phyloP scores from a whole-genome alignment of 2,888 invertebrate species.

The Pherbina coryleti region DNA sequence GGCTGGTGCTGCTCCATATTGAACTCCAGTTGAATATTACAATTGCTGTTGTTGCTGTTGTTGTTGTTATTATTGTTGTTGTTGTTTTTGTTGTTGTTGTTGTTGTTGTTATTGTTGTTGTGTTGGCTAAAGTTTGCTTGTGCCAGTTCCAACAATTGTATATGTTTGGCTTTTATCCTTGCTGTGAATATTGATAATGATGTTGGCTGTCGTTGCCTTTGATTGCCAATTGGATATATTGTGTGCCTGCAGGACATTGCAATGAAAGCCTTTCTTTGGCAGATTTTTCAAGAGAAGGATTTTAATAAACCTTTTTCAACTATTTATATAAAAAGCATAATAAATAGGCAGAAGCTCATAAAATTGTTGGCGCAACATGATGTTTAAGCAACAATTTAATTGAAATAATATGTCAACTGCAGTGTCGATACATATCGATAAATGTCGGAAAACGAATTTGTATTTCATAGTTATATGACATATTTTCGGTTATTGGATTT shows the following conservation, averaged over 20 bases:
- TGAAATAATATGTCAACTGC: too few species aligned
- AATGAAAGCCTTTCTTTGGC: not conserved
- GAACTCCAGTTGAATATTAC: not conserved
- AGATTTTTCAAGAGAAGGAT: not conserved
- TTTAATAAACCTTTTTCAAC: not conserved
- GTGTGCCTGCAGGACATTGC: not conserved
- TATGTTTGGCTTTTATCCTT: slow-evolving; percentile 5
- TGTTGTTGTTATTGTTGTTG: not conserved
- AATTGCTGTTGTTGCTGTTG: not conserved
- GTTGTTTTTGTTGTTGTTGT: not conserved
- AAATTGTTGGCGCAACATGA: too few species aligned
- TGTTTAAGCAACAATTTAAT: too few species aligned
- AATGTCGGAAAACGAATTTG: too few species aligned
- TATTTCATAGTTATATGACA: too few species aligned
- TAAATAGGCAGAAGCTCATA: too few species aligned
- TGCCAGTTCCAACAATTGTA: slow-evolving; percentile 13
- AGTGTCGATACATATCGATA: too few species aligned
- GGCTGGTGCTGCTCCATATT: not conserved
- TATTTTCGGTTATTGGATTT: too few species aligned
- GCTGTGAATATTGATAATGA: slow-evolving; percentile 26
- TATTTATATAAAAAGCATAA: not conserved
- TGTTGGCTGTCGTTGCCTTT: slow-evolving; percentile 1
- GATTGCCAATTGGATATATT: slow-evolving; percentile 16
- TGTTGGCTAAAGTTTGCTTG: slow-evolving; percentile 1
- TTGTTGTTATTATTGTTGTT: not conserved